Conservation (phyloP, 1,140 invertebrate genomes). For the Drosophila kepulauana region DNA sequence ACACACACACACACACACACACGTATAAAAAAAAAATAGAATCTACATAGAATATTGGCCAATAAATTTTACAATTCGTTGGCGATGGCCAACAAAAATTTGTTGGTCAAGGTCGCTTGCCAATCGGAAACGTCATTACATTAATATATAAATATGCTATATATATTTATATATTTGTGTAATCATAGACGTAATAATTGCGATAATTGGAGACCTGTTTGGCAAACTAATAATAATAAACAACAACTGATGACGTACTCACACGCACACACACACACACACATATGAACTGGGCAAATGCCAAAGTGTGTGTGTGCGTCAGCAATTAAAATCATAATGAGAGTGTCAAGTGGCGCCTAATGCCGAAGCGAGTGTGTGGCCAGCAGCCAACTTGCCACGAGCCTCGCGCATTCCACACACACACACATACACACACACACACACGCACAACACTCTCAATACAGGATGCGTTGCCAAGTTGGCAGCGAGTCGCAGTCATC, state of each 20-base stretch:
- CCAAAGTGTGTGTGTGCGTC: constrained; percentile 63
- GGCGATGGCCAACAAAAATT: constrained; percentile 67
- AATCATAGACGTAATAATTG: constrained; percentile 48
- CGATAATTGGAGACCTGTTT: constrained; percentile 75
- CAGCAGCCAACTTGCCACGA: constrained; percentile 60
- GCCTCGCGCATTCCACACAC: constrained; percentile 51
- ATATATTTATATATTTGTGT: constrained; percentile 28
- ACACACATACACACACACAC: constrained; percentile 24
- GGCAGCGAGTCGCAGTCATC: constrained; percentile 55
- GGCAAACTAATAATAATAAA: constrained; percentile 73
- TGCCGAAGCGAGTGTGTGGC: constrained; percentile 49
- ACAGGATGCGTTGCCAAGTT: constrained; percentile 80
- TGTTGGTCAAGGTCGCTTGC: constrained; percentile 66
- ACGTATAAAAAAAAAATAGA: constrained; percentile 2
- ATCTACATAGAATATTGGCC: constrained; percentile 75
- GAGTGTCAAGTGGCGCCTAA: constrained; percentile 73
- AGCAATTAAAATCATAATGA: constrained; percentile 84
- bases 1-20: too few relatives aligned
- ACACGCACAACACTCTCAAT: constrained; percentile 18
- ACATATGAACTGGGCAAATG: constrained; percentile 69
- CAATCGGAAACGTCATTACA: constrained; percentile 73
- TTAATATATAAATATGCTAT: constrained; percentile 24
- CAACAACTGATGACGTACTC: constrained; percentile 65
- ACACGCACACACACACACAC: too few relatives aligned
- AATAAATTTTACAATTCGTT: constrained; percentile 82